Conservation (phyloP, 1,140 invertebrate species). For the Drosophila punjabiensis region DNA sequence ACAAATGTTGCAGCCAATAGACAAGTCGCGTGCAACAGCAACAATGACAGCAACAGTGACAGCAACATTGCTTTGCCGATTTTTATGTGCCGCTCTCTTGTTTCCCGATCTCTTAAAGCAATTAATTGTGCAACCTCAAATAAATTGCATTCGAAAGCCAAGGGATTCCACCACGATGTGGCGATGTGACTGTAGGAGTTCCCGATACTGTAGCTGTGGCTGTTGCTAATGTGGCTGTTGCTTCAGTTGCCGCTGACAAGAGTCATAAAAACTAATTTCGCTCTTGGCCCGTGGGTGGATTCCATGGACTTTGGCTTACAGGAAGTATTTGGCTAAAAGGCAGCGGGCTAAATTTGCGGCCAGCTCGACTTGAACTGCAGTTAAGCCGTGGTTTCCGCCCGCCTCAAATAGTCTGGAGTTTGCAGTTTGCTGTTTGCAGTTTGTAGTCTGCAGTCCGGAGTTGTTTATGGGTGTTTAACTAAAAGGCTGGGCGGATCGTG, state of each 20-base stretch:
- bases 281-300: constrained; percentile 44
- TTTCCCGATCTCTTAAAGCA: constrained; percentile 60
- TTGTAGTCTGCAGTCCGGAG: constrained; percentile 20
- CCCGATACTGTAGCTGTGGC: constrained; percentile 13
- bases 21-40: constrained; percentile 47
- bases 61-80: constrained; percentile 61
- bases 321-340: constrained; percentile 34
- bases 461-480: constrained; percentile 48
- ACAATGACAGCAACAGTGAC: constrained; percentile 42
- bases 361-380: constrained; percentile 27
- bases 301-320: constrained; percentile 25
- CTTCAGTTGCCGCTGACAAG: constrained; percentile 54
- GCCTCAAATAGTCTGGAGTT: constrained; percentile 14
- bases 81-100: constrained; percentile 37
- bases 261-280: constrained; percentile 78
- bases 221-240: constrained; percentile 19
- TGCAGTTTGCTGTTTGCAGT: neutral
- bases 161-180: constrained; percentile 22
- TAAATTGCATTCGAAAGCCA: constrained; percentile 75
- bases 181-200: constrained; percentile 9
- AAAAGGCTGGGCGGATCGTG: constrained; percentile 27
- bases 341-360: constrained; percentile 34
- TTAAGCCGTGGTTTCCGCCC: constrained; percentile 22
- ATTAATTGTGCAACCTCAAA: constrained; percentile 81
- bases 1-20: constrained; percentile 76